Percentiles rank a stretch among this genome's conserved stretches.
These are phyloP conservation scores for Budorcas taxicolor DNA, from an alignment of 2,113 vertebrate genomes.

Conservation along the genomic window DNA sequence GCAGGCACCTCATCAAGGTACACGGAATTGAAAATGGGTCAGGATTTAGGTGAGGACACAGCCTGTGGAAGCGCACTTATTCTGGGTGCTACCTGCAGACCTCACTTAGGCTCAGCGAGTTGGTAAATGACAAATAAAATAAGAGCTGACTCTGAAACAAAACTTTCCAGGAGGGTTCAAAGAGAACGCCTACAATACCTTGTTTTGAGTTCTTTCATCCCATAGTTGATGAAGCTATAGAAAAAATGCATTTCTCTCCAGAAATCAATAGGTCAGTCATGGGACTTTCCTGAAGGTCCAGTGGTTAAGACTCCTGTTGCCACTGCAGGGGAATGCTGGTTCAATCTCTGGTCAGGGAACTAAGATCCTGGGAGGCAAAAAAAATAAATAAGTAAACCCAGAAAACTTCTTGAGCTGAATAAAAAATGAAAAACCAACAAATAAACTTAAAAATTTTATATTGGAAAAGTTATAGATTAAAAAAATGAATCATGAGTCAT, in stretches of 20 bases:
- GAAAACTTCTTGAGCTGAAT: background rate
- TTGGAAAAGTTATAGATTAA: background rate
- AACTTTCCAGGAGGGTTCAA: background rate
- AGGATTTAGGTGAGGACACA: rapidly evolving
- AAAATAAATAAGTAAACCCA: background rate
- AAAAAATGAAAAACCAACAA: background rate
- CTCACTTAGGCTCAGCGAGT: rapidly evolving
- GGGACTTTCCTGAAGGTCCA: background rate
- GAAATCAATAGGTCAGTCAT: background rate
- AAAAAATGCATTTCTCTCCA: background rate
- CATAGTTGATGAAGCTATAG: background rate
- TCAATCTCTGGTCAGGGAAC: background rate
- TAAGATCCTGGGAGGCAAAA: background rate
- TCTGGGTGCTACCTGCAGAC: background rate
- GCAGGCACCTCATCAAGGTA: background rate
- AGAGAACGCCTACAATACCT: background rate
- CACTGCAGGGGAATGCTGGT: background rate
- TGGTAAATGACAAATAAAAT: background rate
- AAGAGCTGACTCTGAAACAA: background rate
- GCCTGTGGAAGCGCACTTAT: rapidly evolving
- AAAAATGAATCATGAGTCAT: background rate
- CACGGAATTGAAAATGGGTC: rapidly evolving
- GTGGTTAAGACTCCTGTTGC: background rate
- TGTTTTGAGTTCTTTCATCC: background rate
- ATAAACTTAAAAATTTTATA: background rate